Percentiles rank a stretch among this genome's conserved stretches.
These are phyloP conservation scores for Athalia rosae DNA, from an alignment of 2,888 invertebrate genomes.

Conservation along the genomic window DNA sequence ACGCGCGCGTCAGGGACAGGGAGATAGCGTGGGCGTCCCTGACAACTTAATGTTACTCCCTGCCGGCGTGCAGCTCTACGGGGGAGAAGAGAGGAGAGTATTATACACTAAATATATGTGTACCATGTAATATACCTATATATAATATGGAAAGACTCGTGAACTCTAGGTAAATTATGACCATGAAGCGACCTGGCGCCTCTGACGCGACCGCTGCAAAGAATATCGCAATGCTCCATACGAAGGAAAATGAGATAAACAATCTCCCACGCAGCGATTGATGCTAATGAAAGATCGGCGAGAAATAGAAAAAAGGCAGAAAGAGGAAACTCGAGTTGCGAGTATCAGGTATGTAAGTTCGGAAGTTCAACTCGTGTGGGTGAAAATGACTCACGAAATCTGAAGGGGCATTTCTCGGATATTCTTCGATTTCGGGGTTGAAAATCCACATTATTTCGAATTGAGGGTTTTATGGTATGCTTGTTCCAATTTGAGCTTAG, in stretches of 20 bases:
- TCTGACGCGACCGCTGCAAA: conserved; percentile 31
- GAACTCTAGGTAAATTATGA: conserved; percentile 38
- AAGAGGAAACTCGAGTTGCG: too few species aligned
- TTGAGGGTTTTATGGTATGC: too few species aligned
- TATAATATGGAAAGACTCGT: conserved; percentile 27
- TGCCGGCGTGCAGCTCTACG: conserved; percentile 33
- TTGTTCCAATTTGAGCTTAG: too few species aligned
- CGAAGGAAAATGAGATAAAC: conserved; percentile 60
- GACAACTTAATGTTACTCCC: conserved; percentile 60
- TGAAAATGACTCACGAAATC: too few species aligned
- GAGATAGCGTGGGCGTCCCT: conserved; percentile 56
- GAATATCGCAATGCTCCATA: conserved; percentile 36
- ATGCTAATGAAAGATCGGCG: conserved; percentile 65
- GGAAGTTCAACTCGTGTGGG: too few species aligned
- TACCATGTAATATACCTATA: not conserved
- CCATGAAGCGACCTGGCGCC: conserved; percentile 39
- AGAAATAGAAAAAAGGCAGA: not conserved
- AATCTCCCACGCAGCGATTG: conserved; percentile 65
- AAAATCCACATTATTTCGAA: too few species aligned
- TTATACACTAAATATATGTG: not conserved
- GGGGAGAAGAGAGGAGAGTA: conserved; percentile 31
- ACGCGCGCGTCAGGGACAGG: conserved; percentile 36
- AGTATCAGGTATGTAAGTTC: too few species aligned
- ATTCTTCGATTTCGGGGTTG: too few species aligned
- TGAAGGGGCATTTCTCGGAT: too few species aligned